Percentiles rank a stretch among this genome's conserved stretches.
These are phyloP conservation scores for Agrotis clavis DNA, from an alignment of 2,888 invertebrate genomes.

Conservation along the genomic window DNA sequence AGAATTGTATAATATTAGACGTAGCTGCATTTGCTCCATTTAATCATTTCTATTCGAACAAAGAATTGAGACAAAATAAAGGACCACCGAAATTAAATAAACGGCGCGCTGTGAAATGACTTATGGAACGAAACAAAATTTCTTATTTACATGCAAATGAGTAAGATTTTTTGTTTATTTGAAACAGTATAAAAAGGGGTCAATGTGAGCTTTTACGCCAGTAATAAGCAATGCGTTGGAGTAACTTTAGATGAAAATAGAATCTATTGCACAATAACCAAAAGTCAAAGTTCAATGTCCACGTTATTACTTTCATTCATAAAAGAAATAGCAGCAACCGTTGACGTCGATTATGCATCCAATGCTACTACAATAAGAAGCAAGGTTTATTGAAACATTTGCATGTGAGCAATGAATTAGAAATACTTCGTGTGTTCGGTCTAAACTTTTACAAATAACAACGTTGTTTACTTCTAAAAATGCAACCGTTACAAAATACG, in stretches of 20 bases:
- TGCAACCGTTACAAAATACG: constrained; percentile 42
- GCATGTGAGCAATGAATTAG: constrained; percentile 9
- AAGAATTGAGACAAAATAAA: not conserved
- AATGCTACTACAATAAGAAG: constrained; percentile 17
- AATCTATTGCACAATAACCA: constrained; percentile 15
- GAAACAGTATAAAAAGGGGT: constrained; percentile 17
- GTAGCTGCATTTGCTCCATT: not conserved
- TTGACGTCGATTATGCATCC: not conserved
- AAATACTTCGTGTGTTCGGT: constrained; percentile 3
- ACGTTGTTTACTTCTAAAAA: constrained; percentile 25
- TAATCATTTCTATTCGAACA: too few relatives aligned
- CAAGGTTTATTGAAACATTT: not conserved
- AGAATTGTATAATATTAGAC: not conserved
- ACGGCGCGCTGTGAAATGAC: not conserved
- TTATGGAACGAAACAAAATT: not conserved
- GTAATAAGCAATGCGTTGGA: constrained; percentile 12
- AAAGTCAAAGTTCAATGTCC: constrained; percentile 53
- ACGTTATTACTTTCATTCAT: constrained; percentile 46
- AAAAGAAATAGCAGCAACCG: not conserved
- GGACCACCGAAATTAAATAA: not conserved
- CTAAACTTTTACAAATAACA: constrained; percentile 5
- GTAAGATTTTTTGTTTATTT: not conserved
- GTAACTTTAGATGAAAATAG: constrained; percentile 34
- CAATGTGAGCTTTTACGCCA: constrained; percentile 30
- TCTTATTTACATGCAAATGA: constrained; percentile 16